phyloP scores from a whole-genome alignment of 1,140 invertebrate genomes.

The Lepidurus apus region DNA sequence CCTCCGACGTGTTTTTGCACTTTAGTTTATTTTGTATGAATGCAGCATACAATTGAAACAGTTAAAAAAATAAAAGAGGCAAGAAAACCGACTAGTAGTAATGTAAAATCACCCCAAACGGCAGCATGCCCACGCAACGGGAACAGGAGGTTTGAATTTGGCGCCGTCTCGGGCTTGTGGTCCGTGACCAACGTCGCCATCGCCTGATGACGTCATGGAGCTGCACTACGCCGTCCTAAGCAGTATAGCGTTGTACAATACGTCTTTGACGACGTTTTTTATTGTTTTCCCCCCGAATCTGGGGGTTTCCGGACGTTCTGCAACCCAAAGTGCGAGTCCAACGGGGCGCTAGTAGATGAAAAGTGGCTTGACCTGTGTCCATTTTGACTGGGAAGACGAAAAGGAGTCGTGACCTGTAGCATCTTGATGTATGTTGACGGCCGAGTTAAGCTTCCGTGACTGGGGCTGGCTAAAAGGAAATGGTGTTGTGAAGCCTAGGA shows the following conservation, averaged over 20 bases:
- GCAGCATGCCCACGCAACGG: background rate
- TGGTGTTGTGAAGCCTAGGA: too few relatives aligned
- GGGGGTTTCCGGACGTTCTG: slow-evolving; percentile 19
- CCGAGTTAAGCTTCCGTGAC: background rate
- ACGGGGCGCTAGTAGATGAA: background rate
- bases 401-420: slow-evolving; percentile 32
- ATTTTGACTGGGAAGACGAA: slow-evolving; percentile 23
- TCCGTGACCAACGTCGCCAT: background rate
- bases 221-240: slow-evolving; percentile 10
- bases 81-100: background rate
- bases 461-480: too few relatives aligned
- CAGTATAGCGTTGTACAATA: slow-evolving; percentile 20
- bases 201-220: slow-evolving; percentile 5
- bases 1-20: background rate
- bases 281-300: slow-evolving; percentile 24
- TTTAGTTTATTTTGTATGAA: slow-evolving; percentile 17
- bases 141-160: background rate
- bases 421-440: slow-evolving; percentile 22
- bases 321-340: background rate
- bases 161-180: background rate
- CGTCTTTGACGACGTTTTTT: background rate
- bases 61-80: background rate
- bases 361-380: background rate
- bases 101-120: background rate
- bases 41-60: slow-evolving; percentile 15